These are phyloP conservation scores for Euura saliciscinereae DNA, from an alignment of 1,140 invertebrate genomes.

Conservation along the genomic window DNA sequence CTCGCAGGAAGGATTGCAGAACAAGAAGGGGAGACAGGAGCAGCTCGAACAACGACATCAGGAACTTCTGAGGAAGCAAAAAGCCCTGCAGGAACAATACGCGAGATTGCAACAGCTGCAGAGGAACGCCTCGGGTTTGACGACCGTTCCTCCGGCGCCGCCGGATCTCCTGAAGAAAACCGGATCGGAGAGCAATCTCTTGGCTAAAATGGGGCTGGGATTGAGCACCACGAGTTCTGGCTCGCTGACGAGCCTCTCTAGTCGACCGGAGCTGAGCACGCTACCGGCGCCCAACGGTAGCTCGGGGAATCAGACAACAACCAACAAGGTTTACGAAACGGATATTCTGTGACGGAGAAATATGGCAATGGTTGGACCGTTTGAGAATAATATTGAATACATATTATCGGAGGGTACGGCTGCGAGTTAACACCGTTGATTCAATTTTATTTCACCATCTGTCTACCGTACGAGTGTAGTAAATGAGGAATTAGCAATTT, in stretches of 20 bases:
- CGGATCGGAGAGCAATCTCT: constrained; percentile 85
- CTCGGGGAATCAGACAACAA: constrained; percentile 49
- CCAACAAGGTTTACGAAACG: constrained; percentile 85
- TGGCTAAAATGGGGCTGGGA: constrained; percentile 82
- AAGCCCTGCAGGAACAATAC: constrained; percentile 87
- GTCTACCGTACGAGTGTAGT: too few relatives aligned
- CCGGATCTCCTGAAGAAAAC: constrained; percentile 80
- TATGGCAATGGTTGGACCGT: not conserved
- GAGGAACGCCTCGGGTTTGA: constrained; percentile 70
- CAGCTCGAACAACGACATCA: constrained; percentile 84
- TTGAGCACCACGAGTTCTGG: constrained; percentile 67
- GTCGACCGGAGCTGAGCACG: constrained; percentile 43
- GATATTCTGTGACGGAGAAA: constrained; percentile 80
- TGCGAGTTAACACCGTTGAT: not conserved
- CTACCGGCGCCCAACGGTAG: not conserved
- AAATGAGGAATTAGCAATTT: too few relatives aligned
- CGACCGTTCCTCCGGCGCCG: constrained; percentile 64
- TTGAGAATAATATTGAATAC: not conserved
- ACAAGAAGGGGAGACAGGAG: constrained; percentile 70
- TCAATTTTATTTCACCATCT: too few relatives aligned
- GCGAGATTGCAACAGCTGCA: constrained; percentile 84
- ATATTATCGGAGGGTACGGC: not conserved
- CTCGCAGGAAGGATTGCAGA: constrained; percentile 69
- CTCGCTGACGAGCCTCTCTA: constrained; percentile 66
- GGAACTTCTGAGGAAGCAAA: constrained; percentile 84